Evolutionary conservation across 1,140 invertebrate genomes (phyloP).

Genomic region (Cryptotermes secundus): DNA sequence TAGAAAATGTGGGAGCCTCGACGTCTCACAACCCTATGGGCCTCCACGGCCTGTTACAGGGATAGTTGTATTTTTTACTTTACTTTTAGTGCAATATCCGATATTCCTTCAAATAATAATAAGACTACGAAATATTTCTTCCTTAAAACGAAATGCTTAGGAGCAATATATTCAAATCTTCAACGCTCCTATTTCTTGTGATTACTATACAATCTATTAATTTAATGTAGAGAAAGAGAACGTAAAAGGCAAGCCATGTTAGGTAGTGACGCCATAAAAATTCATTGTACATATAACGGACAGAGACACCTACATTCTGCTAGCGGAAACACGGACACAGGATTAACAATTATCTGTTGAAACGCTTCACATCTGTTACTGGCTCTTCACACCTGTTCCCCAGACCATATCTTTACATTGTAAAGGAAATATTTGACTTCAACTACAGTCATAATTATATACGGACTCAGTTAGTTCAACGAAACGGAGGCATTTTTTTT

Average conservation of each 20-base stretch:
- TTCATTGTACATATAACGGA: neutral
- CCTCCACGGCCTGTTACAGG: too few relatives aligned
- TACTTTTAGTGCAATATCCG: too few relatives aligned
- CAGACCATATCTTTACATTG: neutral
- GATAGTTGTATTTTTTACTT: too few relatives aligned
- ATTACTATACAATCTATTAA: neutral
- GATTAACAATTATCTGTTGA: neutral
- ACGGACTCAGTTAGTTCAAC: neutral
- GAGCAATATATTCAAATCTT: too few relatives aligned
- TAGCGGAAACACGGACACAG: neutral
- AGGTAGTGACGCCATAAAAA: neutral
- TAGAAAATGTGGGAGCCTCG: too few relatives aligned
- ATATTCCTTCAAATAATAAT: too few relatives aligned
- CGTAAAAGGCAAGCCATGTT: neutral
- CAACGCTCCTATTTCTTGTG: too few relatives aligned
- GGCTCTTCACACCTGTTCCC: neutral
- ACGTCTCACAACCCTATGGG: too few relatives aligned
- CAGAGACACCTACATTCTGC: neutral
- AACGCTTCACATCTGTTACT: neutral
- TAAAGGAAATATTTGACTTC: neutral
- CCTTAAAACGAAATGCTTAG: too few relatives aligned
- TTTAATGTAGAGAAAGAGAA: neutral
- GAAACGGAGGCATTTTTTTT: neutral
- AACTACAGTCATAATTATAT: too few relatives aligned
- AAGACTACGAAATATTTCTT: too few relatives aligned